Evolutionary conservation across 1,140 invertebrate species (phyloP), one percentile per base, ranked within the genome.

Genomic region (Drosophila ananassae): DNA sequence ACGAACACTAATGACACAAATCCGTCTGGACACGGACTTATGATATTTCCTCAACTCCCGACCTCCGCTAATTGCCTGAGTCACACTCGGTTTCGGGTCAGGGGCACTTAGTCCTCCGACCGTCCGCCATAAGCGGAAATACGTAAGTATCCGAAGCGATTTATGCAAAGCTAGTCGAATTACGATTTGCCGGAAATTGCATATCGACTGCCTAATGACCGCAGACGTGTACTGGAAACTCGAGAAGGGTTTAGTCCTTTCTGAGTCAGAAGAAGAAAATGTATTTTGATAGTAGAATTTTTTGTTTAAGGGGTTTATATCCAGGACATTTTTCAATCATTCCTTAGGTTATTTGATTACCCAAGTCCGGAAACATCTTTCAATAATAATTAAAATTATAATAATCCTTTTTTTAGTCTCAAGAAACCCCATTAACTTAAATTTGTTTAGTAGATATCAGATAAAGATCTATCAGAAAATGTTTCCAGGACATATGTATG

Each of bases 131-230:
- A 77, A 74, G 71, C 74, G 74, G 34, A 37, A 37, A 37, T 37
- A 4, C 3, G 4, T 75, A 87, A 82, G 82, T 82, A 66, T 75
- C 77, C 69, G 62, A 60, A 57, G 66, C 64, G 64, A 47, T 72
- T 79, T 82, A 72, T 87, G 82, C 82, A 87, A 82, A 87, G 75
- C 75, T 76, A 50, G 50, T 79, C 76, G 63, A 77, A 73, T 87
- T 82, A 83, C 79, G 71, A 79, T 77, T 87, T 82, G 77, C 83
- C 75, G 83, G 83, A 89, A 79, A 89, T 63, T 66, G 71, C 59
- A 74, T 66, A 55, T 39, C 37, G 56, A 25, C 28, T 66, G 56
- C 53, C 73, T 84, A 80, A 84, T 81, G 81, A 85, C 77, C 73
- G 25, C 13, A 51, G 50, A 57, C 46, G 77, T 50, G 60, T 44